These are phyloP conservation scores for Bujurquina vittata DNA, from an alignment of 2,113 vertebrate species.

Conservation along the genomic window DNA sequence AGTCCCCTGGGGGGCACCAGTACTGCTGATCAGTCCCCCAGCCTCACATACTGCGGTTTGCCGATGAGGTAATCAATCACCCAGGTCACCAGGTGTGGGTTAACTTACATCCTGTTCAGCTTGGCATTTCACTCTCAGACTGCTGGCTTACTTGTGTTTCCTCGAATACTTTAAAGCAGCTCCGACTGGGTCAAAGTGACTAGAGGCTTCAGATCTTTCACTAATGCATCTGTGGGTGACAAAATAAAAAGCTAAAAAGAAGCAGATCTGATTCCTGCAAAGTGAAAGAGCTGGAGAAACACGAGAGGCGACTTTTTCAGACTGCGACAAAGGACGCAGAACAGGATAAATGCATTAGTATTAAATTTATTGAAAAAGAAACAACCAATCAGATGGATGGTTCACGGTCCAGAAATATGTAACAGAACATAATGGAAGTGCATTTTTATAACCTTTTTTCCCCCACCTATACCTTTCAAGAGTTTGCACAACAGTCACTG, in stretches of 20 bases:
- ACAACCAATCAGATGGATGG: slow-evolving; percentile 81
- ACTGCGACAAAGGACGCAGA: neutral
- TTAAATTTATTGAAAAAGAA: slow-evolving; percentile 86
- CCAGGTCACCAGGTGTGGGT: too few species aligned
- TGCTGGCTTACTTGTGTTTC: too few species aligned
- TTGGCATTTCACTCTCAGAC: too few species aligned
- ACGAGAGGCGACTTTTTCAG: neutral
- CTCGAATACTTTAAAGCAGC: too few species aligned
- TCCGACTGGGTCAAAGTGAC: neutral
- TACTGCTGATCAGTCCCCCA: too few species aligned
- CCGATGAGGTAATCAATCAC: too few species aligned
- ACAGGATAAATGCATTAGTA: slow-evolving; percentile 76
- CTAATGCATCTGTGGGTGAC: neutral
- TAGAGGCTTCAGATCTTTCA: neutral
- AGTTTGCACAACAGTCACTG: slow-evolving; percentile 77
- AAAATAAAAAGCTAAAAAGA: neutral
- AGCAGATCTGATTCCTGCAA: neutral
- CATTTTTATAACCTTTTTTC: slow-evolving; percentile 59
- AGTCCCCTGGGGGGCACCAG: too few species aligned
- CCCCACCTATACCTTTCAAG: slow-evolving; percentile 62
- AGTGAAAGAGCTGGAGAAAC: neutral
- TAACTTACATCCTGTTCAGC: too few species aligned
- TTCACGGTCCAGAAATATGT: slow-evolving; percentile 79
- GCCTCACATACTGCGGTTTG: too few species aligned
- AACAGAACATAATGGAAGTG: slow-evolving; percentile 75